These are phyloP conservation scores for Allophyes oxyacanthae DNA, from an alignment of 2,888 invertebrate species.

Conservation along the genomic window DNA sequence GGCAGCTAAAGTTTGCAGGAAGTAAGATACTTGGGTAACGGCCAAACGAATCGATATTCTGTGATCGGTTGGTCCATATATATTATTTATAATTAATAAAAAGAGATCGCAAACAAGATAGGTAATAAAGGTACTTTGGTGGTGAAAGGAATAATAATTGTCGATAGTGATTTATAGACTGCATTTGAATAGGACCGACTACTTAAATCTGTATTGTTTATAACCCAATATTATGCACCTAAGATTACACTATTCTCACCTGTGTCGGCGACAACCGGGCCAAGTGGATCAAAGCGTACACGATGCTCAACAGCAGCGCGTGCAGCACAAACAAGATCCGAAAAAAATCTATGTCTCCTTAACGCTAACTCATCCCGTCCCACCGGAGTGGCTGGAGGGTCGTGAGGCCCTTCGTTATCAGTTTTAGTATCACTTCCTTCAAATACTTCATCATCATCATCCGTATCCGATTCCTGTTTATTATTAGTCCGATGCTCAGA, in stretches of 20 bases:
- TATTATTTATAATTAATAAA: conserved; percentile 12
- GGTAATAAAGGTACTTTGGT: conserved; percentile 4
- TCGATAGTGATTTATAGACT: too few relatives aligned
- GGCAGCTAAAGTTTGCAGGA: conserved; percentile 25
- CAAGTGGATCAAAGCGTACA: conserved; percentile 93
- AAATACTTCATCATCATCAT: conserved; percentile 90
- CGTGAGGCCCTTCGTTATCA: conserved; percentile 87
- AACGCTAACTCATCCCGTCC: conserved; percentile 94
- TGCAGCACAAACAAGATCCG: conserved; percentile 93
- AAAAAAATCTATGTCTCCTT: conserved; percentile 93
- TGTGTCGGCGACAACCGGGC: conserved; percentile 90
- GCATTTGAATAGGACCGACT: too few relatives aligned
- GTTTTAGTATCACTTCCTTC: conserved; percentile 79
- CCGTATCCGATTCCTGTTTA: conserved; percentile 72
- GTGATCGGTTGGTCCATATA: conserved; percentile 31
- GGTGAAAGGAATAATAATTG: neutral
- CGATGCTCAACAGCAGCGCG: conserved; percentile 93
- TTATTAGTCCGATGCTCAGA: conserved; percentile 67
- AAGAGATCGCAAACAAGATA: conserved; percentile 3
- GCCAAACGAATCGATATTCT: conserved; percentile 69
- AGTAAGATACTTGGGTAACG: conserved; percentile 56
- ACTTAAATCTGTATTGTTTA: too few relatives aligned
- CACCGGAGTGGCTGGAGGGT: conserved; percentile 93
- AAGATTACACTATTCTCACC: conserved; percentile 78
- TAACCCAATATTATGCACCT: neutral